These are phyloP conservation scores for Pelvicachromis taeniatus DNA, from an alignment of 2,113 vertebrate species.

Conservation along the genomic window DNA sequence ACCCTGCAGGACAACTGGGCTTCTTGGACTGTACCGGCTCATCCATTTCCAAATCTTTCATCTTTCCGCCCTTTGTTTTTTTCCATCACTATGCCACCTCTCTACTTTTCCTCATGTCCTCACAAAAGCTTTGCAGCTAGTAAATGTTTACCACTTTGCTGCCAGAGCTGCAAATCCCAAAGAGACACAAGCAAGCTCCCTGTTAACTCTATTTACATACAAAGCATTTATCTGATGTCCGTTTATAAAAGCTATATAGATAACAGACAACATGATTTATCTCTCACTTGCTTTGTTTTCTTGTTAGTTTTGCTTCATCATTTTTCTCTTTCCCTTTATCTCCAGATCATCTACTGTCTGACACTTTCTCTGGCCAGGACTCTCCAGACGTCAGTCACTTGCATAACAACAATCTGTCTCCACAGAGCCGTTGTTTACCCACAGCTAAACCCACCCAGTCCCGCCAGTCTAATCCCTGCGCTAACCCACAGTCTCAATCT, in stretches of 20 bases:
- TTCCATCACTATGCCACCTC: neutral
- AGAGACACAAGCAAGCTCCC: neutral
- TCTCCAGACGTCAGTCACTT: constrained; percentile 77
- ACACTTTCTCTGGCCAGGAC: constrained; percentile 83
- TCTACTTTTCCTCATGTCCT: constrained; percentile 1
- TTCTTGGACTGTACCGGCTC: neutral
- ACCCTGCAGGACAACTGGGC: neutral
- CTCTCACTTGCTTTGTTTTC: neutral
- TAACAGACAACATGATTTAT: neutral
- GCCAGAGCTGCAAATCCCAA: constrained; percentile 6
- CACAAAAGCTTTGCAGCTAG: constrained; percentile 11
- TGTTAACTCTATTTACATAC: neutral
- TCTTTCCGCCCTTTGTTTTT: neutral
- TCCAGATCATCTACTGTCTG: constrained; percentile 89
- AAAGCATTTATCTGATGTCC: neutral
- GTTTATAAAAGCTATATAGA: neutral
- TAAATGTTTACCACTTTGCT: constrained; percentile 1
- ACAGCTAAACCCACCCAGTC: constrained; percentile 41
- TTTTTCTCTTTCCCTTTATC: neutral
- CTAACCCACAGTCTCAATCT: constrained; percentile 20
- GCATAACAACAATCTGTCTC: constrained; percentile 63
- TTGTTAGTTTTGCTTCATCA: neutral
- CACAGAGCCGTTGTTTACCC: constrained; percentile 34
- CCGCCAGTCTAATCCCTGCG: neutral
- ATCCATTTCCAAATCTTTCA: neutral